A percentile compares a stretch with the other conserved stretches of the same genome.
These are phyloP conservation scores for Penaeus chinensis DNA, from an alignment of 1,140 invertebrate species.

Conservation along the genomic window DNA sequence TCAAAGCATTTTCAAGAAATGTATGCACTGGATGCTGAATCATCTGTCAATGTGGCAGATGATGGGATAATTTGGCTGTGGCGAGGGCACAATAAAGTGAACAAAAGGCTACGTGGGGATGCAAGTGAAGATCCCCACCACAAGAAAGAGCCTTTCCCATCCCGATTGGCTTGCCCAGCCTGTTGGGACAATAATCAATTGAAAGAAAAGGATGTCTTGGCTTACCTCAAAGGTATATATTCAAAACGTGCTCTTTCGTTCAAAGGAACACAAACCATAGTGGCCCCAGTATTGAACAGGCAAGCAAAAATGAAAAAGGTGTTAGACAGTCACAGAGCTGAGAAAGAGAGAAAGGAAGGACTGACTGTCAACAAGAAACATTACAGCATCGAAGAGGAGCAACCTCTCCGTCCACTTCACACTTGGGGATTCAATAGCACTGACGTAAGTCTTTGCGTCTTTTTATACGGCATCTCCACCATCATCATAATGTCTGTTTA, in stretches of 20 bases:
- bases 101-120: constrained; percentile 86
- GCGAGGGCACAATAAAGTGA: constrained; percentile 94
- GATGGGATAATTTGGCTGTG: constrained; percentile 93
- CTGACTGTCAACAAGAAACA: constrained; percentile 20
- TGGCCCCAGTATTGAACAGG: constrained; percentile 10
- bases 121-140: constrained; percentile 88
- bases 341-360: constrained; percentile 17
- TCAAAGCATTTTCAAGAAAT: constrained; percentile 87
- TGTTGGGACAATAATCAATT: constrained; percentile 80
- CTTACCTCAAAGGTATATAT: constrained; percentile 83
- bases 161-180: constrained; percentile 75
- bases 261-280: constrained; percentile 55
- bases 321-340: constrained; percentile 26
- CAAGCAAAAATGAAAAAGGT: constrained; percentile 50
- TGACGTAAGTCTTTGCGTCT: constrained; percentile 81
- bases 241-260: constrained; percentile 70
- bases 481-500: constrained; percentile 80
- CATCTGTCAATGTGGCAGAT: constrained; percentile 76
- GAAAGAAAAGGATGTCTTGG: constrained; percentile 74
- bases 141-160: constrained; percentile 93
- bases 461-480: constrained; percentile 79
- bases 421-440: constrained; percentile 67
- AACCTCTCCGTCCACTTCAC: constrained; percentile 7
- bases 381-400: constrained; percentile 52
- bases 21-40: constrained; percentile 74